Conservation (phyloP, 1,140 invertebrate genomes). For the Procambarus clarkii region DNA sequence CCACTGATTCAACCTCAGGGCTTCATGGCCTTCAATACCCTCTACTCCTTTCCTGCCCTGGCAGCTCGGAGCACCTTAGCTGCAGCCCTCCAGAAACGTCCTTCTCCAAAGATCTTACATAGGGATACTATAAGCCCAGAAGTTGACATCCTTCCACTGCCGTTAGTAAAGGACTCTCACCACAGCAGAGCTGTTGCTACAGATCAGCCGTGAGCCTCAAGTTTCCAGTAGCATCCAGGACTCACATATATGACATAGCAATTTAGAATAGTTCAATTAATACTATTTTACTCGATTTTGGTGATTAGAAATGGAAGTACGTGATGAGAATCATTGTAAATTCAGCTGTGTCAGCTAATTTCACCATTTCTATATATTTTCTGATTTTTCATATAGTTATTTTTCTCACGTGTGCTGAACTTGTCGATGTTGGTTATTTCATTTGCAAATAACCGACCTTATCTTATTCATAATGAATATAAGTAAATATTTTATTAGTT, state of each 20-base stretch:
- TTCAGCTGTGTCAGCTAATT: not conserved
- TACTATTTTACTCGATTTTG: not conserved
- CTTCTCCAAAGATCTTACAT: slow-evolving; percentile 6
- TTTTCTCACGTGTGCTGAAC: not conserved
- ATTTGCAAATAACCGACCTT: slow-evolving; percentile 6
- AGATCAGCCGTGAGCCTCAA: slow-evolving; percentile 52
- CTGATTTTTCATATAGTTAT: not conserved
- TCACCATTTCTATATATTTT: slow-evolving; percentile 11
- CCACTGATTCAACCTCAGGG: slow-evolving; percentile 45
- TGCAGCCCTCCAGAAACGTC: slow-evolving; percentile 56
- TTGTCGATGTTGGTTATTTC: slow-evolving; percentile 17
- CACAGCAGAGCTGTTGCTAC: slow-evolving; percentile 46
- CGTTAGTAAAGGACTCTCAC: slow-evolving; percentile 52
- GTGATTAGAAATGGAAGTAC: not conserved
- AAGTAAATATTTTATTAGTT: not conserved
- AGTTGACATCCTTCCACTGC: slow-evolving; percentile 54
- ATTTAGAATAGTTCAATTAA: slow-evolving; percentile 8
- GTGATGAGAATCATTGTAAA: not conserved
- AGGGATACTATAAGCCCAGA: slow-evolving; percentile 42
- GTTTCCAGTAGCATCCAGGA: not conserved
- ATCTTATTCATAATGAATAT: slow-evolving; percentile 38
- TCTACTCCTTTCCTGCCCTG: slow-evolving; percentile 51
- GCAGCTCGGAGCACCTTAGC: slow-evolving; percentile 43
- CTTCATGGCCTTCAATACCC: slow-evolving; percentile 52
- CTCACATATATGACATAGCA: not conserved